phyloP scores from a whole-genome alignment of 2,888 invertebrate species.

The Drosophila bunnanda region DNA sequence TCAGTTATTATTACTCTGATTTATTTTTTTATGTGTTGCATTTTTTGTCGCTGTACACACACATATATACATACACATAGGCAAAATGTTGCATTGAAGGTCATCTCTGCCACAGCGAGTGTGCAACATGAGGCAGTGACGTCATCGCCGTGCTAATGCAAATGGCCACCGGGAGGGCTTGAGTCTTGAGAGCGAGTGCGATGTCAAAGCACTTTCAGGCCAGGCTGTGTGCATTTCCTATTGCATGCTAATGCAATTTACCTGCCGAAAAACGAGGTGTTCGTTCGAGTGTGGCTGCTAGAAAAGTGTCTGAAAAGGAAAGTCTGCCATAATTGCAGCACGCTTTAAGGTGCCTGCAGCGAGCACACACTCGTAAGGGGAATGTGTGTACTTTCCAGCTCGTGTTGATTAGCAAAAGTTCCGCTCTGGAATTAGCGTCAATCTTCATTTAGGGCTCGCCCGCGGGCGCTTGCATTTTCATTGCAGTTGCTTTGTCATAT shows the following conservation, averaged over 20 bases:
- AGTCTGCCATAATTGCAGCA: conserved; percentile 19
- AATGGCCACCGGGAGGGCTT: conserved; percentile 29
- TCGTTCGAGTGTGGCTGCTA: conserved; percentile 3
- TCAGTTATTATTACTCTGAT: background rate
- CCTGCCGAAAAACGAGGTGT: conserved; percentile 22
- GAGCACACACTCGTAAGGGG: background rate
- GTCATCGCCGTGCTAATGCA: conserved; percentile 56
- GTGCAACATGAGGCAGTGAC: conserved; percentile 50
- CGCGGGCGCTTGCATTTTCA: conserved; percentile 40
- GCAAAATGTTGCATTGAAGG: conserved; percentile 50
- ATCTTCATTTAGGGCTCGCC: conserved; percentile 31
- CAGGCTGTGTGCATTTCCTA: background rate
- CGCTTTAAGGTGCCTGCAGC: conserved; percentile 23
- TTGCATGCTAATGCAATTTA: conserved; percentile 41
- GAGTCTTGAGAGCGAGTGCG: conserved; percentile 26
- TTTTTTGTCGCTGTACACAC: conserved; percentile 8
- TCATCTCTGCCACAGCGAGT: conserved; percentile 31
- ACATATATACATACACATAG: conserved; percentile 6
- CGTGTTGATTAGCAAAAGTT: conserved; percentile 37
- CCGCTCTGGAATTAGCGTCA: conserved; percentile 45
- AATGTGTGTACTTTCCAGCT: background rate
- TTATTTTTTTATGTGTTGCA: background rate
- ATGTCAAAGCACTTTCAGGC: conserved; percentile 31
- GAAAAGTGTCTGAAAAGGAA: conserved; percentile 13
- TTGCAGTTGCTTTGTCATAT: conserved; percentile 34